phyloP scores from a whole-genome alignment of 2,113 vertebrate species.

The Phalacrocorax carbo region DNA sequence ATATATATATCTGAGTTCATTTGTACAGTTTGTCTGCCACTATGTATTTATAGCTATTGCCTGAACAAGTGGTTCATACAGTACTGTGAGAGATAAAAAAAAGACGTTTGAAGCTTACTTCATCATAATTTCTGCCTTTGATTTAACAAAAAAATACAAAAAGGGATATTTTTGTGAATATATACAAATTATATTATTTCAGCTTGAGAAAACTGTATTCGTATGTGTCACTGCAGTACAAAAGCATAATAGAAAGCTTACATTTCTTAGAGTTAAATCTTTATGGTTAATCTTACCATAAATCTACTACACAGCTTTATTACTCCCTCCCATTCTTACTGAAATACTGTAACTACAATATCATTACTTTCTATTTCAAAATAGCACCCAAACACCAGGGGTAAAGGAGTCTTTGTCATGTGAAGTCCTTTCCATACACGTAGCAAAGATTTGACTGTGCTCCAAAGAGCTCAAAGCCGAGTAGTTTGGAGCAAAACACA shows the following conservation, averaged over 20 bases:
- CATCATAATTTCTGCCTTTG: not conserved
- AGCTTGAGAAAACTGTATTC: not conserved
- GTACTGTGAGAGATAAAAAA: not conserved
- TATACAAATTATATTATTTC: not conserved
- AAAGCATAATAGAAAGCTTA: not conserved
- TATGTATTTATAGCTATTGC: conserved; percentile 54
- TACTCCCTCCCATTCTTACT: not conserved
- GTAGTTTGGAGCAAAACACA: not conserved
- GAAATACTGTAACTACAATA: not conserved
- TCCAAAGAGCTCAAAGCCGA: not conserved
- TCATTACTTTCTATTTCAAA: not conserved
- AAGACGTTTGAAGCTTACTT: not conserved
- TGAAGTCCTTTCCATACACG: not conserved
- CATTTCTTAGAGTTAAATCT: not conserved
- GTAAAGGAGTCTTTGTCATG: not conserved
- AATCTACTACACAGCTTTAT: not conserved
- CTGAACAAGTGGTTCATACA: not conserved
- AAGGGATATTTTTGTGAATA: not conserved
- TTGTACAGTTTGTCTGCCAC: conserved; percentile 24
- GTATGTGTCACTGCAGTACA: not conserved
- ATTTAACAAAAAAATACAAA: not conserved
- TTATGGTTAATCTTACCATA: not conserved
- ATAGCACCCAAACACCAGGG: not conserved
- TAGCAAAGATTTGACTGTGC: not conserved
- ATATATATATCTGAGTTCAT: not conserved